These are phyloP conservation scores for Chaenodraco wilsoni DNA, from an alignment of 2,797 vertebrate genomes.

Conservation along the genomic window DNA sequence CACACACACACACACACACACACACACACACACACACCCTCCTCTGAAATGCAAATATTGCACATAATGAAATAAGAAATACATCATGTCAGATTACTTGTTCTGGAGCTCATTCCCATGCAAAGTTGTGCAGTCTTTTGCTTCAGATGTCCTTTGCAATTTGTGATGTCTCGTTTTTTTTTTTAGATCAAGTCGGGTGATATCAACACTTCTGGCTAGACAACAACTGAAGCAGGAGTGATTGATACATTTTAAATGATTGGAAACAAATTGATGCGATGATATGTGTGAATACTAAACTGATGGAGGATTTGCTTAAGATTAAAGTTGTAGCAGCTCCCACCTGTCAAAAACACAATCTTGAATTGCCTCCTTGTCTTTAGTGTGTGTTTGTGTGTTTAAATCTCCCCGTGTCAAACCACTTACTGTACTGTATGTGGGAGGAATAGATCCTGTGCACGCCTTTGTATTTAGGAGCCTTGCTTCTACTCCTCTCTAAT, in stretches of 20 bases:
- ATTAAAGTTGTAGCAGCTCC: constrained; percentile 76
- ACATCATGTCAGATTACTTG: constrained; percentile 37
- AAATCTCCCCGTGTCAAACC: constrained; percentile 56
- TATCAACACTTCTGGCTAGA: constrained; percentile 37
- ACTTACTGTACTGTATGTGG: constrained; percentile 68
- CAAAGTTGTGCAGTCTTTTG: constrained; percentile 47
- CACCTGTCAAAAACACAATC: constrained; percentile 58
- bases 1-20: constrained; percentile 28
- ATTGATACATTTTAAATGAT: constrained; percentile 51
- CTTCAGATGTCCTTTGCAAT: constrained; percentile 36
- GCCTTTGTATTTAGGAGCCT: constrained; percentile 46
- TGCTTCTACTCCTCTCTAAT: constrained; percentile 52
- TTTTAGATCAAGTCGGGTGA: constrained; percentile 26
- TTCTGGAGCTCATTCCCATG: constrained; percentile 56
- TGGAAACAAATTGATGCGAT: constrained; percentile 47
- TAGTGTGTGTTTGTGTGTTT: constrained; percentile 54
- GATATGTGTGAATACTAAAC: constrained; percentile 45
- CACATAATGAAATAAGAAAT: constrained; percentile 62
- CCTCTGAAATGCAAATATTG: constrained; percentile 57
- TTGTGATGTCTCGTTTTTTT: constrained; percentile 25
- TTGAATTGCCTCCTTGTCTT: constrained; percentile 64
- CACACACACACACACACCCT: constrained; percentile 32
- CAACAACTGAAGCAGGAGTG: constrained; percentile 39
- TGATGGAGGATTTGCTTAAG: constrained; percentile 63
- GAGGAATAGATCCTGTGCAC: constrained; percentile 69